Evolutionary conservation across 2,888 invertebrate genomes (phyloP).

Genomic region (Megaustenia siamemsis): DNA sequence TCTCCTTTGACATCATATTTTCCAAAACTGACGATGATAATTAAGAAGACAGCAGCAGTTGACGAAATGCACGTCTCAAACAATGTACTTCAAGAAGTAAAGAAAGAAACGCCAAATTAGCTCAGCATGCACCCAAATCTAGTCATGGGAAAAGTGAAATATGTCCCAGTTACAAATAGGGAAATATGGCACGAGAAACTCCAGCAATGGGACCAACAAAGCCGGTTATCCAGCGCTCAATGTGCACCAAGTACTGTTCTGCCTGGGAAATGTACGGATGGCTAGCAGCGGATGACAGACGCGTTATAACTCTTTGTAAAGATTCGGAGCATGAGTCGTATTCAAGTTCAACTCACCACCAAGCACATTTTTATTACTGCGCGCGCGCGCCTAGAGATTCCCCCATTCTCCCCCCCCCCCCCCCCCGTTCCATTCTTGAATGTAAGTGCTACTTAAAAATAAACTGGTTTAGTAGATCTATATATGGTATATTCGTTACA

Average conservation of each 20-base stretch:
- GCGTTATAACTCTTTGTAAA: not conserved
- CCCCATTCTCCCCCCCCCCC: not conserved
- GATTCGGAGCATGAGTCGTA: not conserved
- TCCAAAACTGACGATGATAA: too few relatives aligned
- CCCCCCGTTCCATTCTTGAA: not conserved
- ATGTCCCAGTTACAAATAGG: not conserved
- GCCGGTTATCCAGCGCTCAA: not conserved
- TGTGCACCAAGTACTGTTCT: too few relatives aligned
- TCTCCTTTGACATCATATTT: too few relatives aligned
- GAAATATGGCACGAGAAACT: not conserved
- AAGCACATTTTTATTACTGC: not conserved
- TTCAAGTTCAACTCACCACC: not conserved
- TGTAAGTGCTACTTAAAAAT: too few relatives aligned
- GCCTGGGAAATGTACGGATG: constrained; percentile 21
- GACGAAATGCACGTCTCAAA: too few relatives aligned
- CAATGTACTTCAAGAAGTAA: too few relatives aligned
- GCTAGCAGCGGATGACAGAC: not conserved
- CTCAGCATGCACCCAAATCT: too few relatives aligned
- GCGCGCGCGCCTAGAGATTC: not conserved
- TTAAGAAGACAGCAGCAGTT: too few relatives aligned
- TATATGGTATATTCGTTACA: too few relatives aligned
- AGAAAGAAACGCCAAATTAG: too few relatives aligned
- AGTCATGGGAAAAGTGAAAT: not conserved
- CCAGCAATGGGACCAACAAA: not conserved
- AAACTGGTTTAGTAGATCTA: too few relatives aligned